Evolutionary conservation across 2,888 invertebrate species (phyloP).

Genomic region (Zonitis immaculata): DNA sequence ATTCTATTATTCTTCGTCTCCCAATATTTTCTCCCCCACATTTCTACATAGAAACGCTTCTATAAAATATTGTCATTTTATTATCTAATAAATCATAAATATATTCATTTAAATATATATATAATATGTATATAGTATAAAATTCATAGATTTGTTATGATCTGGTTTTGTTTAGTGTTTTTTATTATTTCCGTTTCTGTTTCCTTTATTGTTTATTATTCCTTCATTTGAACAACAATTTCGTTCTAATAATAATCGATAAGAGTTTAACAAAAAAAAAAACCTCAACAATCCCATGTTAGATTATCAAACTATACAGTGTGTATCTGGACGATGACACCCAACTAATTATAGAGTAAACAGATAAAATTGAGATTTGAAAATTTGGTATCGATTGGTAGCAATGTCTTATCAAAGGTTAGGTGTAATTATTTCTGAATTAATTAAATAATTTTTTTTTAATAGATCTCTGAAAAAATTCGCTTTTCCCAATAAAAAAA

Average conservation of each 20-base stretch:
- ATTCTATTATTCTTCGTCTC: background rate
- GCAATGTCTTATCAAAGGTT: no score
- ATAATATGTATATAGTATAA: background rate
- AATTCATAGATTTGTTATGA: constrained; percentile 19
- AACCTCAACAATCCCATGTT: background rate
- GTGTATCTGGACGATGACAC: no score
- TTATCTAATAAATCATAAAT: constrained; percentile 37
- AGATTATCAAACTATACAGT: no score
- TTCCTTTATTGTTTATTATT: constrained; percentile 36
- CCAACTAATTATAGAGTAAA: no score
- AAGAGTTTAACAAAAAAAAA: background rate
- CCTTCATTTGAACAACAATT: constrained; percentile 4
- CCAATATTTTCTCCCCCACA: background rate
- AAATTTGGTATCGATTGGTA: no score
- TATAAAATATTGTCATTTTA: constrained; percentile 27
- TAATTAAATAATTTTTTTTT: no score
- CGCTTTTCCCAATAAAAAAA: no score
- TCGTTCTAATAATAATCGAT: background rate
- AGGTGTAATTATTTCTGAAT: no score
- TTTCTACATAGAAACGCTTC: constrained; percentile 20
- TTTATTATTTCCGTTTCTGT: constrained; percentile 41
- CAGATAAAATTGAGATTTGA: no score
- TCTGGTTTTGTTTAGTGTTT: constrained; percentile 36
- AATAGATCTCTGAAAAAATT: no score
- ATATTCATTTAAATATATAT: background rate